phyloP scores from a whole-genome alignment of 2,888 invertebrate species.

The Pseudococcus viburni region DNA sequence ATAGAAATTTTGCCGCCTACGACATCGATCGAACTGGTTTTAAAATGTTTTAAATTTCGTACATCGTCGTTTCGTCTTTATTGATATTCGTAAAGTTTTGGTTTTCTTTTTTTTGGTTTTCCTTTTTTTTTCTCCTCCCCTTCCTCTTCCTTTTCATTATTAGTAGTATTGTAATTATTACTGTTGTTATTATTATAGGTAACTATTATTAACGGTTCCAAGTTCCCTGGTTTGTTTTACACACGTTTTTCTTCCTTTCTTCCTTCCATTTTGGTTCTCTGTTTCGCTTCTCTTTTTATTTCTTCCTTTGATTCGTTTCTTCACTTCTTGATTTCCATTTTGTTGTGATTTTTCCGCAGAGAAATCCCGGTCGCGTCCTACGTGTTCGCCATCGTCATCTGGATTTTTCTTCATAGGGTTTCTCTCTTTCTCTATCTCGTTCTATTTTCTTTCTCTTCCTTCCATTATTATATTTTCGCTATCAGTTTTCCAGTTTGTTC shows the following conservation, averaged over 20 bases:
- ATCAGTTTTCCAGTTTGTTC: not conserved
- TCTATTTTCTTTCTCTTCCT: not conserved
- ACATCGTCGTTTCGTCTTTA: not conserved
- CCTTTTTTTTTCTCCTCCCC: not conserved
- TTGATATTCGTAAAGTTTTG: constrained; percentile 7
- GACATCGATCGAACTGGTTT: constrained; percentile 22
- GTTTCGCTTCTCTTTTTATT: not conserved
- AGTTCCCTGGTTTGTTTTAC: not conserved
- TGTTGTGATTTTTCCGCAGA: not conserved
- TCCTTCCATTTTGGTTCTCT: constrained; percentile 6
- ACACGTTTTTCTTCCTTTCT: constrained; percentile 10
- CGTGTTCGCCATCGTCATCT: not conserved
- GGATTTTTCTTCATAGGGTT: not conserved
- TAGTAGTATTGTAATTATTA: not conserved
- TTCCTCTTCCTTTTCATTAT: constrained; percentile 20
- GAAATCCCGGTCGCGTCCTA: no score
- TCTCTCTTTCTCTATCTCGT: no score
- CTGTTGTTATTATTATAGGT: not conserved
- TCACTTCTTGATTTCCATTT: not conserved
- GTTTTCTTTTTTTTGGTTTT: not conserved
- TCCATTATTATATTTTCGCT: not conserved
- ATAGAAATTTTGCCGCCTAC: constrained; percentile 35
- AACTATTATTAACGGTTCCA: not conserved
- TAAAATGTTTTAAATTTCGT: constrained; percentile 31
- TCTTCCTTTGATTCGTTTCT: not conserved